Evolutionary conservation across 2,888 invertebrate genomes (phyloP).

Genomic region (Lepidonotus clava): DNA sequence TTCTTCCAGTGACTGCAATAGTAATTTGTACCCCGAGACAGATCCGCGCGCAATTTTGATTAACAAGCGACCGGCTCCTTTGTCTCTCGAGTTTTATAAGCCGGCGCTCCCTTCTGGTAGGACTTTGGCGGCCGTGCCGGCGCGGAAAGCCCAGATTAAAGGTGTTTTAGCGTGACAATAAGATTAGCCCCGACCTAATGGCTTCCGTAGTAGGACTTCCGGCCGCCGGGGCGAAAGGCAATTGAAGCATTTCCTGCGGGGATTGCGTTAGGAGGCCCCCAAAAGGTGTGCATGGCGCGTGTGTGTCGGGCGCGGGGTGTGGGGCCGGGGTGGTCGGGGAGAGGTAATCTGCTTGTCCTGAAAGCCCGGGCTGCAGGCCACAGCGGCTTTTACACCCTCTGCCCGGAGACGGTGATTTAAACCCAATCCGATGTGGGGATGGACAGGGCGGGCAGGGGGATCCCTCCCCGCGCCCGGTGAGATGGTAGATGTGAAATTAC

Average conservation of each 20-base stretch:
- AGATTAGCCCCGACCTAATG: conserved; percentile 32
- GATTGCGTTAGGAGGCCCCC: conserved; percentile 4
- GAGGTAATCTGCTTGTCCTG: not conserved
- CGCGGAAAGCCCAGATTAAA: not conserved
- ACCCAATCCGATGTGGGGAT: not conserved
- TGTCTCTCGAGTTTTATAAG: not conserved
- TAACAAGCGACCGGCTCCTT: not conserved
- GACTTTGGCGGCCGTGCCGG: not conserved
- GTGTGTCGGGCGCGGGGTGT: not conserved
- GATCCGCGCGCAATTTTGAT: not conserved
- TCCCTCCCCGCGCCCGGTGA: not conserved
- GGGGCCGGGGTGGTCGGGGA: not conserved
- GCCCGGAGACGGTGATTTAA: too few relatives aligned
- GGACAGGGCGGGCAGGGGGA: not conserved
- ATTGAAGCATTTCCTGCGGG: conserved; percentile 5
- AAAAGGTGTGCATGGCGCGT: not conserved
- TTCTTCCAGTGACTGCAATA: not conserved
- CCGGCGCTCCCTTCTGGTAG: not conserved
- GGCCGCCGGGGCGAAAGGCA: not conserved
- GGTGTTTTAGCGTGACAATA: not conserved
- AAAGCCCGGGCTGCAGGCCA: not conserved
- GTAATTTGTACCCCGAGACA: not conserved
- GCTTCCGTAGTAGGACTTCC: conserved; percentile 41
- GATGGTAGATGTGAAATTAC: too few relatives aligned
- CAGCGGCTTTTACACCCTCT: not conserved